Evolutionary conservation across 2,888 invertebrate genomes (phyloP).

Genomic region (Polymixis flavicincta): DNA sequence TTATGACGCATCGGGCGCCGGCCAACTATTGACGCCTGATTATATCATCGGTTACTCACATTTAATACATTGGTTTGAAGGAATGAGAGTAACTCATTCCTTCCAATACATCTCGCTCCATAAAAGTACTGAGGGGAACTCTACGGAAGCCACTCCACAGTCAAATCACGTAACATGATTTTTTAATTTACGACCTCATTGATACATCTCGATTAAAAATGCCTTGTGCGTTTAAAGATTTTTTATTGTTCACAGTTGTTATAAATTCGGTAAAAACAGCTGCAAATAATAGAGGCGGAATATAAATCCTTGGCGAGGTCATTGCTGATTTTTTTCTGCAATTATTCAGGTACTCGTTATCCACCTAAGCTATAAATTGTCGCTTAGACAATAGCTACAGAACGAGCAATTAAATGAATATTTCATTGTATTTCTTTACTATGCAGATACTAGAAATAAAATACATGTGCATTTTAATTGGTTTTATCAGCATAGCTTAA

Average conservation of each 20-base stretch:
- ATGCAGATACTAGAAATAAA: slow-evolving; percentile 57
- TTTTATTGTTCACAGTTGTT: slow-evolving; percentile 80
- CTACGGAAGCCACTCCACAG: slow-evolving; percentile 66
- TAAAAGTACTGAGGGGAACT: slow-evolving; percentile 22
- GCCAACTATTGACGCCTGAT: slow-evolving; percentile 52
- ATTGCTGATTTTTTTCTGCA: slow-evolving; percentile 65
- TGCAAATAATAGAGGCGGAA: slow-evolving; percentile 76
- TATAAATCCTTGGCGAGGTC: slow-evolving; percentile 81
- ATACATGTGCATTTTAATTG: slow-evolving; percentile 73
- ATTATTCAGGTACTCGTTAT: slow-evolving; percentile 68
- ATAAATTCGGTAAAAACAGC: slow-evolving; percentile 79
- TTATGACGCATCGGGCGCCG: slow-evolving; percentile 64
- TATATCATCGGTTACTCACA: slow-evolving; percentile 72
- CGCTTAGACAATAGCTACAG: slow-evolving; percentile 78
- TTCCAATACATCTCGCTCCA: slow-evolving; percentile 26
- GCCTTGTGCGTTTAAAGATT: slow-evolving; percentile 72
- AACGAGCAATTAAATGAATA: slow-evolving; percentile 83
- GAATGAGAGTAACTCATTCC: no score
- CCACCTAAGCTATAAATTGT: slow-evolving; percentile 77
- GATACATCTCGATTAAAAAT: slow-evolving; percentile 76
- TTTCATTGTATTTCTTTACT: slow-evolving; percentile 78
- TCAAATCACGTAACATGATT: slow-evolving; percentile 66
- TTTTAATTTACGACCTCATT: slow-evolving; percentile 79
- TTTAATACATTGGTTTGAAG: slow-evolving; percentile 60
- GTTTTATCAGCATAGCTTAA: slow-evolving; percentile 60